Evolutionary conservation across 2,113 vertebrate genomes (phyloP).

Genomic region (Saguinus midas): DNA sequence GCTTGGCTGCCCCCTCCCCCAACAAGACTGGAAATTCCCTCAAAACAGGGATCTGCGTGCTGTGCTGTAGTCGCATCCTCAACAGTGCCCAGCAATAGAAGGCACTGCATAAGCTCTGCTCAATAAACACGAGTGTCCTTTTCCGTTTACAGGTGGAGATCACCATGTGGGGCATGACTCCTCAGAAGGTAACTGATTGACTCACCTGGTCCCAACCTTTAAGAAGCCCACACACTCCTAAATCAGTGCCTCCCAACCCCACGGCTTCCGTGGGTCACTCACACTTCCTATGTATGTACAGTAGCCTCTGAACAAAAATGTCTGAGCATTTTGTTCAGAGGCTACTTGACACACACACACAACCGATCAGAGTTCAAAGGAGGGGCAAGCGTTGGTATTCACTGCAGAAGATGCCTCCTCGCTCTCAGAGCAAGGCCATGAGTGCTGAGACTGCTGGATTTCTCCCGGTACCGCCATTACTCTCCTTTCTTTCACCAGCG

Average conservation of each 20-base stretch:
- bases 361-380: too few relatives aligned
- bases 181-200: not conserved
- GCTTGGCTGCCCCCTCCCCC: not conserved
- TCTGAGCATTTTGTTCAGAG: too few relatives aligned
- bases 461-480: accelerated
- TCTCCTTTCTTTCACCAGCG: accelerated
- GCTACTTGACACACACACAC: too few relatives aligned
- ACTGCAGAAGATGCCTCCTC: accelerated
- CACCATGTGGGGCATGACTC: not conserved
- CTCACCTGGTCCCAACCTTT: accelerated
- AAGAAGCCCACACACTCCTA: accelerated
- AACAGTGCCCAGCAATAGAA: accelerated
- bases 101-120: accelerated
- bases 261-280: accelerated
- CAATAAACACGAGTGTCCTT: accelerated
- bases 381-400: accelerated
- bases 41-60: too few relatives aligned
- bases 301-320: accelerated
- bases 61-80: accelerated
- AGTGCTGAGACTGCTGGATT: accelerated
- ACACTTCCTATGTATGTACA: accelerated
- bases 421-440: accelerated
- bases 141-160: not conserved
- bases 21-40: accelerated
- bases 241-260: accelerated